Conservation (phyloP, 2,797 vertebrate species). For the Siniperca obscura region DNA sequence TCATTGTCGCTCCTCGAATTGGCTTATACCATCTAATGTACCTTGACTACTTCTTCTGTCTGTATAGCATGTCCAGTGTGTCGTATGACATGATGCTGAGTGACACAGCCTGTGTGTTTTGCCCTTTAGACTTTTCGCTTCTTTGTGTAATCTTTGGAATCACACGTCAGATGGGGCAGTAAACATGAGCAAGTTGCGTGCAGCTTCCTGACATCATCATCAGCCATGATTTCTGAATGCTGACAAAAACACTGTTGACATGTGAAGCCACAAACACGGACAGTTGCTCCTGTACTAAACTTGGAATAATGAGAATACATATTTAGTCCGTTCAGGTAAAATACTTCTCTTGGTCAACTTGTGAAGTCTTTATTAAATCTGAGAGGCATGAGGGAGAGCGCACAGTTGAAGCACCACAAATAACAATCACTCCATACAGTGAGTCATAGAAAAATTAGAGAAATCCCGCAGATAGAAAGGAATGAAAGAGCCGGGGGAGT, state of each 20-base stretch:
- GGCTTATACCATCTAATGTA: neutral
- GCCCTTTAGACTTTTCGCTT: slow-evolving; percentile 11
- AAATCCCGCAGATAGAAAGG: too few species aligned
- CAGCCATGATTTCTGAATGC: neutral
- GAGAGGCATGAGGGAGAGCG: too few species aligned
- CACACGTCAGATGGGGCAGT: slow-evolving; percentile 2
- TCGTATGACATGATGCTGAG: slow-evolving; percentile 34
- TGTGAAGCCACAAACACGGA: neutral
- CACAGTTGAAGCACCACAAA: too few species aligned
- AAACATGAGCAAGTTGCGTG: neutral
- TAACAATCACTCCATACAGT: too few species aligned
- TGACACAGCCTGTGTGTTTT: slow-evolving; percentile 14
- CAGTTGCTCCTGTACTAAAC: neutral
- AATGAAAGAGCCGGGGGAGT: too few species aligned
- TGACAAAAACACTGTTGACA: neutral
- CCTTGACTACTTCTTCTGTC: slow-evolving; percentile 8
- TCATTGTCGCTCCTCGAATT: neutral
- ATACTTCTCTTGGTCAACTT: neutral
- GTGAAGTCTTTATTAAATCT: neutral
- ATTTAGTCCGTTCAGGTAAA: neutral
- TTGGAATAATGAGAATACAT: neutral
- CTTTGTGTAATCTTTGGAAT: slow-evolving; percentile 1
- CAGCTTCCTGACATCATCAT: slow-evolving; percentile 4
- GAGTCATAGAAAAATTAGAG: too few species aligned
- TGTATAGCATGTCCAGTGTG: neutral